Evolutionary conservation across 1,140 invertebrate genomes (phyloP), one percentile per base, ranked within the genome.

Genomic region (Magallana angulata): DNA sequence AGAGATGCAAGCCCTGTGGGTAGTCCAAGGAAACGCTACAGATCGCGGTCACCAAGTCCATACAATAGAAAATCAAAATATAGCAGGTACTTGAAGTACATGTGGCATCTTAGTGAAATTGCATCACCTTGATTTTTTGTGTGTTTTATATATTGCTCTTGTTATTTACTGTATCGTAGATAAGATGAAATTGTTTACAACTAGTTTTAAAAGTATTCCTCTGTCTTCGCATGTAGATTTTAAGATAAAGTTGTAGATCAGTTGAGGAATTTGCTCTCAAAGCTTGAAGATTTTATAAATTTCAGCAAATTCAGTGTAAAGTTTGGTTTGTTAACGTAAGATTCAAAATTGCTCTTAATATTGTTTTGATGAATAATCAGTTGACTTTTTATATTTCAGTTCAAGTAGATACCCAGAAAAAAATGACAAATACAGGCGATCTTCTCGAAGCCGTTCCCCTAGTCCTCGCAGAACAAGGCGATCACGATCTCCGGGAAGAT

Each of bases 11-110:
- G 81, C 57, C 89, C 89, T n/a, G 68, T 76, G 1, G 62, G 85
- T 12, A 82, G 88, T 87, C 82, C 76, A 62, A 86, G 89, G 58
- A 92, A 92, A 84, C 57, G 91, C 30, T 89, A 92, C 64, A 89
- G 91, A 60, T 92, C 90, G 68, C 88, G 90, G 64, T 91, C 91
- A 48, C 89, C 90, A 16, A 90, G 89, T 90, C 90, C 88, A n/a
- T 88, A 88, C 59, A 60, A 82, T 12, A 85, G 90, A 48, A 92
- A 91, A 60, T 76, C 68, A 48, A 76, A 76, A 76, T 36, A 30
- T 76, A 76, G 30, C 68, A 76, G 68, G 59, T 62, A 62, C 59
- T 64, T 16, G 18, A 7, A 85, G 18, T 48, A 48, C 36, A 48
- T 48, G 3, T 48, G 36, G 24, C 24, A 3, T 48, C 0, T 48